Evolutionary conservation across 2,797 vertebrate species (phyloP).

Genomic region (Gastrophryne carolinensis): DNA sequence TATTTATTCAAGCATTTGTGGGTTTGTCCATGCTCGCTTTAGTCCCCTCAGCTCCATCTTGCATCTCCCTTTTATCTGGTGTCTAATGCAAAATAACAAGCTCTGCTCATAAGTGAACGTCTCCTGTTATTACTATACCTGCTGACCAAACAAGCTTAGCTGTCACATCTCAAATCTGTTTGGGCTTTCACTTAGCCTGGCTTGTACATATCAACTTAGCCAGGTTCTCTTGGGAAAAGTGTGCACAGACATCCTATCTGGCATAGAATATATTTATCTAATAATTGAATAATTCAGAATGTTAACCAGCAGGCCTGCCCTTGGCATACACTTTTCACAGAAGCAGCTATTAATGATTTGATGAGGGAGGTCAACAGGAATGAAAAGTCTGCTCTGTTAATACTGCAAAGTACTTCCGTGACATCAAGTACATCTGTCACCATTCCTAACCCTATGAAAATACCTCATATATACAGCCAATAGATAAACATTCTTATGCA

Average conservation of each 20-base stretch:
- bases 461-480: too few species aligned
- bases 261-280: neutral
- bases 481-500: too few species aligned
- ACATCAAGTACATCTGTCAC: too few species aligned
- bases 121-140: constrained; percentile 22
- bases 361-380: neutral
- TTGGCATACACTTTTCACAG: too few species aligned
- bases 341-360: too few species aligned
- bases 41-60: constrained; percentile 22
- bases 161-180: constrained; percentile 28
- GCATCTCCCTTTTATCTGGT: constrained; percentile 27
- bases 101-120: constrained; percentile 23
- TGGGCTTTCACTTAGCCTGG: constrained; percentile 4
- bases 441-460: too few species aligned
- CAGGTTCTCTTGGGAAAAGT: neutral
- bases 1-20: constrained; percentile 52
- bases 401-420: too few species aligned
- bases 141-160: constrained; percentile 24
- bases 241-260: neutral
- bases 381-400: too few species aligned
- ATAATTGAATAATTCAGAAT: neutral
- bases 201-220: neutral
- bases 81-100: constrained; percentile 35
- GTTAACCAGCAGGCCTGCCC: neutral
- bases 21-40: constrained; percentile 43